These are phyloP conservation scores for Diarsia dahlii DNA, from an alignment of 2,888 invertebrate species.

Conservation along the genomic window DNA sequence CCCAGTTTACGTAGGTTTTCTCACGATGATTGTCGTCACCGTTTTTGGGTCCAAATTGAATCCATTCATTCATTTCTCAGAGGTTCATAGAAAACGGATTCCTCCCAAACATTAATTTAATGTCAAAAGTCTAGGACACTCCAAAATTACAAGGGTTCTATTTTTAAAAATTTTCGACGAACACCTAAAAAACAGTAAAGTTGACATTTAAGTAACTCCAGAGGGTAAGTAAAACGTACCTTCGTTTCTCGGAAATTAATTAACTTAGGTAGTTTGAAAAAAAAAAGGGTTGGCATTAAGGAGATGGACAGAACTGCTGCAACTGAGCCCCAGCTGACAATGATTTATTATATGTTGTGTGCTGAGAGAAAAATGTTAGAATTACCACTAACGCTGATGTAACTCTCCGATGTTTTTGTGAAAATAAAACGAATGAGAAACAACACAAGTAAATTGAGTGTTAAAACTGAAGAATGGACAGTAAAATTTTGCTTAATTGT, in stretches of 20 bases:
- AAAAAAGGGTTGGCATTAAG: slow-evolving; percentile 74
- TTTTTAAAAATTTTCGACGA: neutral
- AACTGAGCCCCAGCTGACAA: slow-evolving; percentile 76
- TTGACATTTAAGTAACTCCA: slow-evolving; percentile 41
- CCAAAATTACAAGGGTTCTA: neutral
- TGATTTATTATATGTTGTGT: slow-evolving; percentile 72
- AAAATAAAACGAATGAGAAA: slow-evolving; percentile 14
- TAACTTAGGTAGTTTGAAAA: slow-evolving; percentile 64
- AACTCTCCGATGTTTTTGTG: slow-evolving; percentile 29
- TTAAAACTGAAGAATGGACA: neutral
- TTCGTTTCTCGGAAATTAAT: slow-evolving; percentile 57
- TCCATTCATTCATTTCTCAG: neutral
- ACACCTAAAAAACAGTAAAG: slow-evolving; percentile 9
- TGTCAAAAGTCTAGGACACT: neutral
- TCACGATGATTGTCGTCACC: neutral
- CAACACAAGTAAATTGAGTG: neutral
- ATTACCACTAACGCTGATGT: slow-evolving; percentile 52
- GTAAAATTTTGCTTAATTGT: no score
- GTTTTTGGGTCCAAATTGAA: neutral
- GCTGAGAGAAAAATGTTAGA: slow-evolving; percentile 61
- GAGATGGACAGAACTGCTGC: slow-evolving; percentile 73
- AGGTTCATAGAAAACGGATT: neutral
- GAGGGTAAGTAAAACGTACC: slow-evolving; percentile 21
- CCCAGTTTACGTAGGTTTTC: neutral
- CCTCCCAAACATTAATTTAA: slow-evolving; percentile 17